phyloP scores from a whole-genome alignment of 2,888 invertebrate genomes.

The Drosophila dives region DNA sequence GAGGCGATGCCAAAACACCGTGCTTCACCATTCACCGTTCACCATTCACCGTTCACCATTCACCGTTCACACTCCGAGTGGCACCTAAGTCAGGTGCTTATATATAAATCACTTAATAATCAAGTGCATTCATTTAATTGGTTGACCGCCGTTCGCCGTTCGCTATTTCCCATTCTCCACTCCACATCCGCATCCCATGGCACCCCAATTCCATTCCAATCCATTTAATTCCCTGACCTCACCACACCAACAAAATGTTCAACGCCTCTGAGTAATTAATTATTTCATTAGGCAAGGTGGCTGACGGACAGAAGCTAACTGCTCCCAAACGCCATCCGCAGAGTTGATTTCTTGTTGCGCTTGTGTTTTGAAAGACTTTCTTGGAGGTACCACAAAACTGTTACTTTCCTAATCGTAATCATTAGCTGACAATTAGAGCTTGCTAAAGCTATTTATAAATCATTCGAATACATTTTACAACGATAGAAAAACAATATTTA shows the following conservation, averaged over 20 bases:
- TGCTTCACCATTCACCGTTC: conserved; percentile 7
- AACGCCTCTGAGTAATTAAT: conserved; percentile 58
- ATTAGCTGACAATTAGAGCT: too few relatives aligned
- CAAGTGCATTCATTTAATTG: conserved; percentile 76
- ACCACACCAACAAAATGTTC: conserved; percentile 7
- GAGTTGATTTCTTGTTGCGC: conserved; percentile 4
- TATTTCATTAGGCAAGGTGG: conserved; percentile 59
- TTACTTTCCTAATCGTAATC: too few relatives aligned
- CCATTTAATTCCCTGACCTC: conserved; percentile 13
- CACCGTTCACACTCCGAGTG: conserved; percentile 11
- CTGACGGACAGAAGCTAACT: conserved; percentile 52
- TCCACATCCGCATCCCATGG: not conserved
- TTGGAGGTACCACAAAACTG: not conserved
- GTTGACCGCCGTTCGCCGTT: conserved; percentile 34
- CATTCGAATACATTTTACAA: too few relatives aligned
- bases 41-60: conserved; percentile 11
- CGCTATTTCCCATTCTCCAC: not conserved
- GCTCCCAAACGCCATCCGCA: conserved; percentile 17
- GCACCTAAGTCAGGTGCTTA: conserved; percentile 69
- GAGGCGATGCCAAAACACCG: conserved; percentile 2
- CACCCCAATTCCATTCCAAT: conserved; percentile 3
- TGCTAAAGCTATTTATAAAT: too few relatives aligned
- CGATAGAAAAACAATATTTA: too few relatives aligned
- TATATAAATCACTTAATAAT: conserved; percentile 77
- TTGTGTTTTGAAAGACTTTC: not conserved